Evolutionary conservation across 2,888 invertebrate species (phyloP).

Genomic region (Mesoligia furuncula): DNA sequence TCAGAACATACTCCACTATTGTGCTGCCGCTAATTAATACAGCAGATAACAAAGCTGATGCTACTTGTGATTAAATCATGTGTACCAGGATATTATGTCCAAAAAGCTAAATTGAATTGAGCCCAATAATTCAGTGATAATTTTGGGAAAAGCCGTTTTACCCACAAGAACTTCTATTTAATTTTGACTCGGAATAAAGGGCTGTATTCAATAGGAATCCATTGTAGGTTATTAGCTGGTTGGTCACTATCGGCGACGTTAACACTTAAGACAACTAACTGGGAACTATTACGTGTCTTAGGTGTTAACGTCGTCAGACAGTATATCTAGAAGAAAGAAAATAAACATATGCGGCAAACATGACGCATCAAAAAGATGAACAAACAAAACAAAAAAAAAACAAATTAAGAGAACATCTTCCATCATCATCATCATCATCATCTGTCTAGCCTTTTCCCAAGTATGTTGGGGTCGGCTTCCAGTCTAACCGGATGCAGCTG

Average conservation of each 20-base stretch:
- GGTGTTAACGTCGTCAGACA: background rate
- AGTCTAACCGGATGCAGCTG: too few species aligned
- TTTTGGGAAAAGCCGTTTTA: too few species aligned
- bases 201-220: background rate
- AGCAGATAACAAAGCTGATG: slow-evolving; percentile 15
- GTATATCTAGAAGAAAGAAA: background rate
- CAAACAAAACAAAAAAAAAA: too few species aligned
- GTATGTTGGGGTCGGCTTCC: too few species aligned
- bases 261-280: too few species aligned
- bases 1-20: slow-evolving; percentile 46
- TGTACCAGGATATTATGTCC: background rate
- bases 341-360: too few species aligned
- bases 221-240: background rate
- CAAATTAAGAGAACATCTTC: too few species aligned
- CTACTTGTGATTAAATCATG: slow-evolving; percentile 14
- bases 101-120: slow-evolving; percentile 1
- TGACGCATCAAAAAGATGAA: too few species aligned
- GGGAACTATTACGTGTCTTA: background rate
- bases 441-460: too few species aligned
- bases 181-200: background rate
- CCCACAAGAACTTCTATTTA: background rate
- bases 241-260: background rate
- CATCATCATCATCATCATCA: too few species aligned
- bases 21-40: slow-evolving; percentile 53
- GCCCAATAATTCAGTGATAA: background rate